Evolutionary conservation across 2,888 invertebrate species (phyloP).

Genomic region (Himalopsyche tibetana): DNA sequence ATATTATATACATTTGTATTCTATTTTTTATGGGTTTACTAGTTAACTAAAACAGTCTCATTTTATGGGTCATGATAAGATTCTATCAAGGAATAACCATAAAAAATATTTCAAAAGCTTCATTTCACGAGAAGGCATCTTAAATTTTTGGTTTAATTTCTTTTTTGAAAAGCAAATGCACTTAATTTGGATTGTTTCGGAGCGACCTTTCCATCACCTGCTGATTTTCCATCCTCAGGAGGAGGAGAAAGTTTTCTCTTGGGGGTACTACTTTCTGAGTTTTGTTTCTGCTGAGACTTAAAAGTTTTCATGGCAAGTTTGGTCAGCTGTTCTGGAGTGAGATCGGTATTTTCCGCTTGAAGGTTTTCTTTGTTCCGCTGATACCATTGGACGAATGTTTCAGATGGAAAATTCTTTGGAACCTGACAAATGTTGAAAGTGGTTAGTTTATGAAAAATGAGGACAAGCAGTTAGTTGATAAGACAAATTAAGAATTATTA

Average conservation of each 20-base stretch:
- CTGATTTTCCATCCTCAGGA: conserved; percentile 45
- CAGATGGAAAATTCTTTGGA: conserved; percentile 71
- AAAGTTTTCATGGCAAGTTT: conserved; percentile 77
- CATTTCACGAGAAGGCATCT: too few species aligned
- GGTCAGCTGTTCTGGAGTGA: conserved; percentile 76
- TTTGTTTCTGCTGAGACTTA: conserved; percentile 70
- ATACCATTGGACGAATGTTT: conserved; percentile 80
- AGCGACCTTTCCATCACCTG: conserved; percentile 67
- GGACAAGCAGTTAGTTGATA: too few species aligned
- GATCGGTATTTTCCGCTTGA: conserved; percentile 77
- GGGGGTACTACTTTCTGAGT: conserved; percentile 65
- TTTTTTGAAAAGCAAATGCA: conserved; percentile 72
- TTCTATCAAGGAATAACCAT: too few species aligned
- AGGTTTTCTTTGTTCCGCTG: conserved; percentile 76
- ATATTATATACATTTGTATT: too few species aligned
- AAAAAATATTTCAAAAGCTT: too few species aligned
- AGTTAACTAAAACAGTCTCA: too few species aligned
- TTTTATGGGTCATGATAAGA: too few species aligned
- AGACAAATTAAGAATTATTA: too few species aligned
- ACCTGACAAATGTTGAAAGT: conserved; percentile 56
- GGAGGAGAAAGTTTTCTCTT: conserved; percentile 65
- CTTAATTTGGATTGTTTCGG: conserved; percentile 74
- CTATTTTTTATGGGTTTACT: too few species aligned
- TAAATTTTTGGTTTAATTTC: conserved; percentile 48
- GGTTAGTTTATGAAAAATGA: neutral